A percentile compares a stretch with the other conserved stretches of the same genome.
phyloP scores from a whole-genome alignment of 2,797 vertebrate genomes.

The Melanitta fusca region DNA sequence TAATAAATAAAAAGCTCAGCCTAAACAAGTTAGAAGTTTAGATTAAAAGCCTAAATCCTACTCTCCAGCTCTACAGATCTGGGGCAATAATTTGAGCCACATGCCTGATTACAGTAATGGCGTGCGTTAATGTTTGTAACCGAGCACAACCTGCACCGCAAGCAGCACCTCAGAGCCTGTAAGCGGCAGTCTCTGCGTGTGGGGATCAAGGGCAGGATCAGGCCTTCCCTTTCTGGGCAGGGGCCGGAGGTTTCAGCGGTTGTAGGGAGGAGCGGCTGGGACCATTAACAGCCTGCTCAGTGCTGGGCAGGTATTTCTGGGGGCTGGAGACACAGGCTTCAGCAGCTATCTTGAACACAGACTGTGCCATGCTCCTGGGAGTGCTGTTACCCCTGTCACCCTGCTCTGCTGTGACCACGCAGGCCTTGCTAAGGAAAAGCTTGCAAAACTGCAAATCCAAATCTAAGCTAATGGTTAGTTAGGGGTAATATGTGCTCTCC shows the following conservation, averaged over 20 bases:
- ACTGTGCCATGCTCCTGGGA: neutral
- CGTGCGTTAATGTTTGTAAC: neutral
- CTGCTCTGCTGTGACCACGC: neutral
- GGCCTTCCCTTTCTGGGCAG: neutral
- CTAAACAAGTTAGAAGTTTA: neutral
- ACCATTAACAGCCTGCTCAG: neutral
- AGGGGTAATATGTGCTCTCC: neutral
- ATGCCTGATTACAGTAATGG: neutral
- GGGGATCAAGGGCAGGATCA: neutral
- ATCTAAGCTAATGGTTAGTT: neutral
- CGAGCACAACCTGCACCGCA: neutral
- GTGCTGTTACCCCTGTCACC: neutral
- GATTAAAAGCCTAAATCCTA: constrained; percentile 21
- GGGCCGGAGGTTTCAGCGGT: neutral
- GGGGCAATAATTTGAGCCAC: neutral
- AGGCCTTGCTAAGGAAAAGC: neutral
- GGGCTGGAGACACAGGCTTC: rapidly evolving
- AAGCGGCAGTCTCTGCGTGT: neutral
- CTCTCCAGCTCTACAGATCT: neutral
- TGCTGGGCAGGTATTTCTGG: neutral
- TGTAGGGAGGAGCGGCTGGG: neutral
- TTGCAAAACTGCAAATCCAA: neutral
- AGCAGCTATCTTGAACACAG: neutral
- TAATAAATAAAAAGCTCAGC: neutral
- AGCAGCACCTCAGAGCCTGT: neutral